These are phyloP conservation scores for Lasioglossum villosulum DNA, from an alignment of 2,888 invertebrate genomes.

Conservation along the genomic window DNA sequence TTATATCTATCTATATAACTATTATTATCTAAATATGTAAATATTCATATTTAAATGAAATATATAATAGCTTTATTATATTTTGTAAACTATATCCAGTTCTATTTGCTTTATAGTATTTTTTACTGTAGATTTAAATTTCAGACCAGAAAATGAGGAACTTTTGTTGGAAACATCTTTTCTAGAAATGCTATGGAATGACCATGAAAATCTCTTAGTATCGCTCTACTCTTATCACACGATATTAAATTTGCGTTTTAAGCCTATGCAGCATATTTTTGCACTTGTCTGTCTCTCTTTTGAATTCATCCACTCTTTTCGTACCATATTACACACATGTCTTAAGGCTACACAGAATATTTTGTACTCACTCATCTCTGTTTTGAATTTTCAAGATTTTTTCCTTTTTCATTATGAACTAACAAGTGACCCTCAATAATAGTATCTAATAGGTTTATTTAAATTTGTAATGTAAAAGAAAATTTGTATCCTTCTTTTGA, in stretches of 20 bases:
- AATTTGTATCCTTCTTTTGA: too few species aligned
- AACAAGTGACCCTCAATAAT: too few species aligned
- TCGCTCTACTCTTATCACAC: not conserved
- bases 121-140: not conserved
- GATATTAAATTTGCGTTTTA: not conserved
- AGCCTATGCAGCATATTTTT: not conserved
- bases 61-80: not conserved
- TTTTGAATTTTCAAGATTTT: constrained; percentile 1
- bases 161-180: not conserved
- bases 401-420: too few species aligned
- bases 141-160: not conserved
- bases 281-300: not conserved
- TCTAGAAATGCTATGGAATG: not conserved
- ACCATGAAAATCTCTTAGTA: not conserved
- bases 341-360: not conserved
- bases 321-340: not conserved
- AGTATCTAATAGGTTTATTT: too few species aligned
- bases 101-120: not conserved
- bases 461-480: too few species aligned
- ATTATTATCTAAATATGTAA: not conserved
- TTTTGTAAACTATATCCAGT: not conserved
- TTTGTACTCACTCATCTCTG: not conserved
- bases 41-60: not conserved
- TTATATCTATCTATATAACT: too few species aligned
- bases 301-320: not conserved